These are phyloP conservation scores for Salvelinus fontinalis DNA, from an alignment of 2,113 vertebrate species.

Conservation along the genomic window DNA sequence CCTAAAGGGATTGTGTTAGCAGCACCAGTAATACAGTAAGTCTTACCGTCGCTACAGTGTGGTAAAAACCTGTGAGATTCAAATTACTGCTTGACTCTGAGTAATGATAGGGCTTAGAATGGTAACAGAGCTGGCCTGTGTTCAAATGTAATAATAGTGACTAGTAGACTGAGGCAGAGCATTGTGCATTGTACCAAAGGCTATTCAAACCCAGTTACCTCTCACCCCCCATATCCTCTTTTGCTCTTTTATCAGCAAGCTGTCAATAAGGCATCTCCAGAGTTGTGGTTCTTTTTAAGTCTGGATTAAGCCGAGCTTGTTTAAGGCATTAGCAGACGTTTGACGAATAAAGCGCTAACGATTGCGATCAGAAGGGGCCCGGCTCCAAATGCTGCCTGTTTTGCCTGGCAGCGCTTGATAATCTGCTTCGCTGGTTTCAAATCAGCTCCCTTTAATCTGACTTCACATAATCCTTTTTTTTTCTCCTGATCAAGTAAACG, in stretches of 20 bases:
- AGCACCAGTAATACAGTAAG: not conserved
- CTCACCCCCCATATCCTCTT: not conserved
- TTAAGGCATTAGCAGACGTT: constrained; percentile 63
- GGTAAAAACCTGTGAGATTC: not conserved
- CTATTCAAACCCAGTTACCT: constrained; percentile 4
- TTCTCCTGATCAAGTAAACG: constrained; percentile 76
- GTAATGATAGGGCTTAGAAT: not conserved
- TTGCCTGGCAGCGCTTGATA: constrained; percentile 73
- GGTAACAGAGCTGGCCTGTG: not conserved
- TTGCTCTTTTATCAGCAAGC: constrained; percentile 14
- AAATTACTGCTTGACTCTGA: not conserved
- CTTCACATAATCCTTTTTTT: constrained; percentile 72
- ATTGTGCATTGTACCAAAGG: not conserved
- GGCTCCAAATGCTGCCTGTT: constrained; percentile 68
- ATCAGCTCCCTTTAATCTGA: constrained; percentile 73
- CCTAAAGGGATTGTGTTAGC: constrained; percentile 18
- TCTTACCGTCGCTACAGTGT: not conserved
- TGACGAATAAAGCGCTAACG: constrained; percentile 71
- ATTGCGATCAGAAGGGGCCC: constrained; percentile 70
- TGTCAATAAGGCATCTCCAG: constrained; percentile 51
- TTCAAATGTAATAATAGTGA: not conserved
- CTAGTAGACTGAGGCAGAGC: not conserved
- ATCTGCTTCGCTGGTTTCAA: constrained; percentile 70
- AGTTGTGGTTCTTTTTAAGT: constrained; percentile 41
- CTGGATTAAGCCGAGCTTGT: constrained; percentile 62